Evolutionary conservation across 2,113 vertebrate genomes (phyloP).

Genomic region (Eudyptes chrysolophus): DNA sequence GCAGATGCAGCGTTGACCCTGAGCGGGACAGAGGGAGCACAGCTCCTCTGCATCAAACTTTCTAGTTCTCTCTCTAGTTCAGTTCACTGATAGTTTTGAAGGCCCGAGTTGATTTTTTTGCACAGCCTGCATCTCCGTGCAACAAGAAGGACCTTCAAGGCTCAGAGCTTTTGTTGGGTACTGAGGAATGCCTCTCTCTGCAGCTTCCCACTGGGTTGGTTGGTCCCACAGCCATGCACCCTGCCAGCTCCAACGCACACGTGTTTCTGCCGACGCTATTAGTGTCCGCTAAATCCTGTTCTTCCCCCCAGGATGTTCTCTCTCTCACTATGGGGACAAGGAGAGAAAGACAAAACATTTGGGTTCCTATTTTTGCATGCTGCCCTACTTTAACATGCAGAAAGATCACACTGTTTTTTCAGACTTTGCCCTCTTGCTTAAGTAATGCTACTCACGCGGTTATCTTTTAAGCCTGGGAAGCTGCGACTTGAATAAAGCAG

Average conservation of each 20-base stretch:
- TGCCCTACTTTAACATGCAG: neutral
- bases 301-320: neutral
- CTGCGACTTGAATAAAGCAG: neutral
- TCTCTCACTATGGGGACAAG: neutral
- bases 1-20: neutral
- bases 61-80: neutral
- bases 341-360: neutral
- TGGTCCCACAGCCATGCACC: neutral
- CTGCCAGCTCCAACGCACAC: neutral
- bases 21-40: neutral
- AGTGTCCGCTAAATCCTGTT: neutral
- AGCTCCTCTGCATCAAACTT: neutral
- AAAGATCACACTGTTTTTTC: neutral
- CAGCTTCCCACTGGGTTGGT: neutral
- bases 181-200: neutral
- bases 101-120: neutral
- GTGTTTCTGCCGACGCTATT: neutral
- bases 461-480: neutral
- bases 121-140: neutral
- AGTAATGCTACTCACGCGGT: neutral
- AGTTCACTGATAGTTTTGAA: neutral
- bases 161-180: neutral
- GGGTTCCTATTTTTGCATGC: neutral
- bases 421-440: neutral
- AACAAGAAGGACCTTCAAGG: neutral